Evolutionary conservation across 2,888 invertebrate genomes (phyloP).

Genomic region (Philonicus albiceps): DNA sequence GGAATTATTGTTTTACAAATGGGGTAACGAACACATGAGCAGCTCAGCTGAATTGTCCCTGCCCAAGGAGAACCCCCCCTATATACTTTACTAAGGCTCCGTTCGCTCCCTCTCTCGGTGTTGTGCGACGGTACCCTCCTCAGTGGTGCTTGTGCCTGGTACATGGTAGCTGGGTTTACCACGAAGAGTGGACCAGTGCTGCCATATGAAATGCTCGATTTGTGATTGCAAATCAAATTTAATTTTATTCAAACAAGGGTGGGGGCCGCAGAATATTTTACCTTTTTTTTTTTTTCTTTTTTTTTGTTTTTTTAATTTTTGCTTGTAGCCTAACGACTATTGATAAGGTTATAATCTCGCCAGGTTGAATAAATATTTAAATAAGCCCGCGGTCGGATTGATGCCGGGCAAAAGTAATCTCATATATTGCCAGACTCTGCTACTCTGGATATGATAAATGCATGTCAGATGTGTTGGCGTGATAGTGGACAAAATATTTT

Average conservation of each 20-base stretch:
- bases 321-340: neutral
- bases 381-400: neutral
- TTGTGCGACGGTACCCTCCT: neutral
- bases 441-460: neutral
- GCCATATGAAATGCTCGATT: neutral
- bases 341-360: neutral
- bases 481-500: neutral
- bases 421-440: neutral
- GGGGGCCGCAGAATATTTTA: neutral
- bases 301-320: neutral
- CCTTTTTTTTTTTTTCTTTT: neutral
- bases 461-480: neutral
- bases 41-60: neutral
- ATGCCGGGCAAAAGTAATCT: neutral
- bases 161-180: neutral
- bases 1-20: neutral
- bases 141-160: neutral
- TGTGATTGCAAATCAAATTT: neutral
- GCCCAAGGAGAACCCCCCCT: neutral
- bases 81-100: neutral
- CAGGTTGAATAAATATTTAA: neutral
- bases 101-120: neutral
- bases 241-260: neutral
- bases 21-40: neutral
- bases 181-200: neutral